Evolutionary conservation across 2,797 vertebrate genomes (phyloP).

Genomic region (Sebastiscus tertius): DNA sequence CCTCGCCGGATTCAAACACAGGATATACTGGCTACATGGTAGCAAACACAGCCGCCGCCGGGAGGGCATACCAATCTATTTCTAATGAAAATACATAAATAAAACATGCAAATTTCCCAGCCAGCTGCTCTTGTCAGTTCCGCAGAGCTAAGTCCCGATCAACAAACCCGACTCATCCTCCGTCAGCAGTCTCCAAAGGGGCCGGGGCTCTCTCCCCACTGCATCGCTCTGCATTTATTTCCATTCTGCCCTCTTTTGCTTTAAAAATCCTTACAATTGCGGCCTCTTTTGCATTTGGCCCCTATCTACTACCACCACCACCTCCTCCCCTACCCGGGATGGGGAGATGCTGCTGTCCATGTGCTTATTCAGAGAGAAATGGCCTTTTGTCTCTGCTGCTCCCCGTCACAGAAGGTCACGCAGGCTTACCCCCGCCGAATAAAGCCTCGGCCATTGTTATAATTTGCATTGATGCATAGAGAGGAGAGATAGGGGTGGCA

Average conservation of each 20-base stretch:
- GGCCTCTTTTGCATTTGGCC: constrained; percentile 65
- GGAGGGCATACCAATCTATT: constrained; percentile 23
- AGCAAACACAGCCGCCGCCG: neutral
- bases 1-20: neutral
- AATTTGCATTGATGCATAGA: constrained; percentile 88
- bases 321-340: constrained; percentile 30
- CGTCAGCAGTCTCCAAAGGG: constrained; percentile 48
- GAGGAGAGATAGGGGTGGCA: constrained; percentile 60
- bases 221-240: constrained; percentile 65
- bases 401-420: constrained; percentile 83
- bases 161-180: constrained; percentile 50
- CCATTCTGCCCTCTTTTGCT: constrained; percentile 54
- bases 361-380: constrained; percentile 81
- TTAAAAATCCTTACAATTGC: constrained; percentile 56
- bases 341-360: constrained; percentile 68
- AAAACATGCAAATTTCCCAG: constrained; percentile 57
- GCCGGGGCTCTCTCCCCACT: constrained; percentile 16
- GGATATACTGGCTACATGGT: neutral
- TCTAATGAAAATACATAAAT: constrained; percentile 58
- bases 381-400: constrained; percentile 82
- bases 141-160: constrained; percentile 47
- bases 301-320: constrained; percentile 20
- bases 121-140: constrained; percentile 47
- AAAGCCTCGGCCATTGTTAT: constrained; percentile 85
- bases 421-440: constrained; percentile 82